Base-by-base conservation (phyloP, 1,140 invertebrate species). In the Centruroides vittatus region DNA sequence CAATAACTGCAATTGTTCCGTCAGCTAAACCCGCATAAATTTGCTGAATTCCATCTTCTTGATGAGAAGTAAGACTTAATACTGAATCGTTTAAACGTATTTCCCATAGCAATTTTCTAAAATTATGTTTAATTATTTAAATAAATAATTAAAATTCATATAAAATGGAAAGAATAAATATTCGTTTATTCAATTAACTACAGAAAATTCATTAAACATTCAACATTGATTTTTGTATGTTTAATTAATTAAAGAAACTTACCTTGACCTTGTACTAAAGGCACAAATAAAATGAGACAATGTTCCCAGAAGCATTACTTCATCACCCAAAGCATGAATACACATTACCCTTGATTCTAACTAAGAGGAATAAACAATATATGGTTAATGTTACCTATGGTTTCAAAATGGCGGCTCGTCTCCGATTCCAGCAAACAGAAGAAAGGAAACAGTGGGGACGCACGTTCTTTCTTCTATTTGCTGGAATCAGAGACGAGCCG, bases 1-100 rank as follows among this genome's bases (percentile, higher is more conserved):
- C 78, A 41, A 78, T 66, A 9, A 80, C 73, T 47, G 79, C 76
- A 6, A 80, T 62, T 4, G 77, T 78, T 46, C 78, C 78, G 68
- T 80, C 77, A 46, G 77, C 77, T 9, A 80, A 63, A 34, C 70
- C 75, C 53, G 73, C 73, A 67, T 77, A 79, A 3, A 78, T 67
- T 47, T 73, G 69, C 11, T 61, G 58, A 56, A 65, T 12, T 36
- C 58, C 60, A 36, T 75, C 71, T 54, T 77, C 72, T 35, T 68
- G 58, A 64, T 70, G 70, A 35, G 64, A 74, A 61, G 68, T 70
- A 23, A 80, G 65, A 48, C 72, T 71, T 41, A 79, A 59, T 0
- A 78, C 73, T 6, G 78, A 74, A 67, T 79, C 78, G 60, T 75
- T 75, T 6, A 79, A 67, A 53, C 73, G 74, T 23, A 76, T 65